Percentiles rank a stretch among this genome's conserved stretches.
Evolutionary conservation across 2,888 invertebrate genomes (phyloP).

Genomic region (Mythimna loreyi): DNA sequence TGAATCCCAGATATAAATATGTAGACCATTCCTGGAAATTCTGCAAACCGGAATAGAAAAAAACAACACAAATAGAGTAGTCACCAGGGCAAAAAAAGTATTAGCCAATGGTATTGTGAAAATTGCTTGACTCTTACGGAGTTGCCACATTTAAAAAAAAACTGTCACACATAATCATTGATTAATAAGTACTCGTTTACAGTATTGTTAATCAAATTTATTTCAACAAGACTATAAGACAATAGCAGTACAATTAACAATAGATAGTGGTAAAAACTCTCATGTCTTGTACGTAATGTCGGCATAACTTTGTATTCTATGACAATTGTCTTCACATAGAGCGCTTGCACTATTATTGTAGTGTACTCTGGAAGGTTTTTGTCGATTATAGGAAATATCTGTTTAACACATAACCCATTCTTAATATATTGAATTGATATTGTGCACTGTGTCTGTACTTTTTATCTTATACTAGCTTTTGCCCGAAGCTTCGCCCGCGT

Average conservation of each 20-base stretch:
- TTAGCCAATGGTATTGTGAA: conserved; percentile 1
- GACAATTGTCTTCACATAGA: conserved; percentile 25
- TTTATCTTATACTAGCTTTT: too few species aligned
- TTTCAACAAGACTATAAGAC: conserved; percentile 38
- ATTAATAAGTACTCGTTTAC: conserved; percentile 22
- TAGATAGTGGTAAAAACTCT: conserved; percentile 35
- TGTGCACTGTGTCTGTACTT: not conserved
- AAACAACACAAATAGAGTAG: not conserved
- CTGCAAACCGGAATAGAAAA: too few species aligned
- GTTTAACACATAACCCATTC: not conserved
- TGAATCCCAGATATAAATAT: too few species aligned
- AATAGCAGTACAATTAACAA: conserved; percentile 43
- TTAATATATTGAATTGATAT: not conserved
- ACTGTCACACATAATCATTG: conserved; percentile 17
- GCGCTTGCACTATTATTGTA: not conserved
- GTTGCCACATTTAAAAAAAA: conserved; percentile 23
- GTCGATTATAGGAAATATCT: conserved; percentile 1
- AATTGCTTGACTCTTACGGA: not conserved
- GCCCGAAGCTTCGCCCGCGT: too few species aligned
- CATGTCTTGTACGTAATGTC: not conserved
- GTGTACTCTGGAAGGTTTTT: conserved; percentile 20
- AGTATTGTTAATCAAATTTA: conserved; percentile 43
- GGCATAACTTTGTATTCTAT: conserved; percentile 8
- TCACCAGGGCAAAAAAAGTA: not conserved
- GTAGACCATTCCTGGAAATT: too few species aligned